phyloP scores from a whole-genome alignment of 1,140 invertebrate species.

The Hyles vespertilio region DNA sequence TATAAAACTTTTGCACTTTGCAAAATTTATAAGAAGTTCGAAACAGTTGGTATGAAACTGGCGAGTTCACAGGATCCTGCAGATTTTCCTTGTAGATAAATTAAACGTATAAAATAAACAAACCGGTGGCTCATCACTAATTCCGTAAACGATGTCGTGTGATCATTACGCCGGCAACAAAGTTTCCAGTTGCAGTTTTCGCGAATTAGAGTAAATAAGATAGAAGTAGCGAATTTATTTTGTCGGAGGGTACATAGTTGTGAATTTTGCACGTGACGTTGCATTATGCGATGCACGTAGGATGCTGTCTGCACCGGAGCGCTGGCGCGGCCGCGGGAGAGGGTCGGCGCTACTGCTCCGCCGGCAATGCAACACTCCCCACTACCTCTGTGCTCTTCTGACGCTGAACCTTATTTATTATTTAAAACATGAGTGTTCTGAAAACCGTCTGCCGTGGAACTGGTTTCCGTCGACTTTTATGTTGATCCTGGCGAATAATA shows the following conservation, averaged over 20 bases:
- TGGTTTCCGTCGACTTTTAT: constrained; percentile 9
- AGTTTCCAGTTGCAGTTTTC: constrained; percentile 29
- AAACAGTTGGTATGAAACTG: constrained; percentile 24
- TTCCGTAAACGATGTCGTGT: constrained; percentile 14
- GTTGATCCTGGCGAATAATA: neutral
- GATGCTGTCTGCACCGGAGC: constrained; percentile 58
- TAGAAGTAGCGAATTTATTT: constrained; percentile 64
- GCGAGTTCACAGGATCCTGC: constrained; percentile 4
- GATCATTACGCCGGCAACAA: constrained; percentile 21
- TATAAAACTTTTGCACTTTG: constrained; percentile 62
- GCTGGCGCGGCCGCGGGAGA: constrained; percentile 32
- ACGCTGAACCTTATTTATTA: constrained; percentile 68
- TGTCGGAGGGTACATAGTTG: constrained; percentile 57
- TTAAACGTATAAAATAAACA: neutral
- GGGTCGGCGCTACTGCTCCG: constrained; percentile 36
- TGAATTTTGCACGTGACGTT: constrained; percentile 66
- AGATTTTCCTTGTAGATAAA: constrained; percentile 1
- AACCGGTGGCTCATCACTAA: constrained; percentile 18
- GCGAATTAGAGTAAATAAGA: constrained; percentile 68
- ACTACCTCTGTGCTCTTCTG: constrained; percentile 51
- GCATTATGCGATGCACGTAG: constrained; percentile 72
- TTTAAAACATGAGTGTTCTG: constrained; percentile 55
- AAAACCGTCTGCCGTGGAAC: constrained; percentile 47
- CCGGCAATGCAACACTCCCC: constrained; percentile 26
- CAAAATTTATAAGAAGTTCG: constrained; percentile 53